phyloP scores from a whole-genome alignment of 2,888 invertebrate genomes.

The Spisula solida region DNA sequence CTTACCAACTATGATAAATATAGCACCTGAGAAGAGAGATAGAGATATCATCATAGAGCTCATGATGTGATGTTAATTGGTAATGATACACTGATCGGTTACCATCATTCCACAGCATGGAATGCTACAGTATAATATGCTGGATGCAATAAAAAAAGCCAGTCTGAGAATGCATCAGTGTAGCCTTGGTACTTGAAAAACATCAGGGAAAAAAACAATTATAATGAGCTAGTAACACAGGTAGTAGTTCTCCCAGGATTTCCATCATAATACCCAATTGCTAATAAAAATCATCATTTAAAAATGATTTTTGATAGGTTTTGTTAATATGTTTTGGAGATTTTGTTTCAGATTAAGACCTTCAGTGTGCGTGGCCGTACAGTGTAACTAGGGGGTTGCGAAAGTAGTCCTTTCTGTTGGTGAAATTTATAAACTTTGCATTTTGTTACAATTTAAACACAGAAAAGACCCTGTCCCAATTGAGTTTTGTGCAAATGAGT shows the following conservation, averaged over 20 bases:
- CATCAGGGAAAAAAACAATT: background rate
- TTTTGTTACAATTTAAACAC: too few relatives aligned
- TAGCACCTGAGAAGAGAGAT: background rate
- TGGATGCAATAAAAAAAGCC: background rate
- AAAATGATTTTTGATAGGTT: too few relatives aligned
- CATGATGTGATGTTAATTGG: slow-evolving; percentile 10
- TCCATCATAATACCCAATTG: too few relatives aligned
- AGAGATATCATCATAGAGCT: background rate
- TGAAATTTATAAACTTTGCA: too few relatives aligned
- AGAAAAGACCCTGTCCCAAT: too few relatives aligned
- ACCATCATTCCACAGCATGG: background rate
- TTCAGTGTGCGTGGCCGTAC: too few relatives aligned
- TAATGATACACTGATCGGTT: background rate
- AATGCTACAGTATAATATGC: background rate
- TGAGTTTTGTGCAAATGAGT: too few relatives aligned
- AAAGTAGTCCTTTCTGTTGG: too few relatives aligned
- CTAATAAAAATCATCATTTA: too few relatives aligned
- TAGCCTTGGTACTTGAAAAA: slow-evolving; percentile 4
- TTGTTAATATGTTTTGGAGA: too few relatives aligned
- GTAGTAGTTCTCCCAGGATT: background rate
- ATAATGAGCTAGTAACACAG: background rate
- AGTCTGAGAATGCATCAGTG: background rate
- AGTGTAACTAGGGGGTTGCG: too few relatives aligned
- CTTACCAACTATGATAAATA: background rate
- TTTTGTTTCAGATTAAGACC: too few relatives aligned